Evolutionary conservation across 2,888 invertebrate genomes (phyloP).

Genomic region (Ormyrus labotus): DNA sequence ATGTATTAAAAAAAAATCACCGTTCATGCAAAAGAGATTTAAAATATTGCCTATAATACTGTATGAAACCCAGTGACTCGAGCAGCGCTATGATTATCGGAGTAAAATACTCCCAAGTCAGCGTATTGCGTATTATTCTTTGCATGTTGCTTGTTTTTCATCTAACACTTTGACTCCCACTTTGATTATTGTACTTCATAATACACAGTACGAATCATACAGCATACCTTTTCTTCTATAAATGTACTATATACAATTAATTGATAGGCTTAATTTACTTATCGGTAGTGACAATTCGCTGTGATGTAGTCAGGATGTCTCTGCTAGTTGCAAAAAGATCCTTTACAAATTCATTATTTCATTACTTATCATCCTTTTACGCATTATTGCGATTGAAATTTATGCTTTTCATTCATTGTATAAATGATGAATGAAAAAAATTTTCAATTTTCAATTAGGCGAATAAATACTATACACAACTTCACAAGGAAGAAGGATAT

Average conservation of each 20-base stretch:
- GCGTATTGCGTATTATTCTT: constrained; percentile 7
- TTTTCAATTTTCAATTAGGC: constrained; percentile 62
- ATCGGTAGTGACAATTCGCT: constrained; percentile 54
- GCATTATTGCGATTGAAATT: constrained; percentile 20
- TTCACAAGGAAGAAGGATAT: constrained; percentile 35
- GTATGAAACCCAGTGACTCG: constrained; percentile 48
- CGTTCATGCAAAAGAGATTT: constrained; percentile 38
- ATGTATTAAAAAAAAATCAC: constrained; percentile 33
- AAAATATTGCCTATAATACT: constrained; percentile 55
- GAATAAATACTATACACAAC: constrained; percentile 72
- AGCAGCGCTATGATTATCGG: constrained; percentile 29
- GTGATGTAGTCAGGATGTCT: constrained; percentile 28
- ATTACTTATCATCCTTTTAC: constrained; percentile 27
- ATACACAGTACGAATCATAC: constrained; percentile 52
- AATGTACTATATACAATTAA: constrained; percentile 52
- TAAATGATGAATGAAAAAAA: constrained; percentile 66
- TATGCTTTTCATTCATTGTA: constrained; percentile 48
- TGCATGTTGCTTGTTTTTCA: constrained; percentile 17
- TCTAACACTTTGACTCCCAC: constrained; percentile 43
- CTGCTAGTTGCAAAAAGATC: constrained; percentile 24
- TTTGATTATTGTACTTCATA: constrained; percentile 56
- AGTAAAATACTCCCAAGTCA: constrained; percentile 15
- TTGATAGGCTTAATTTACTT: constrained; percentile 42
- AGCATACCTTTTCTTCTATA: constrained; percentile 44
- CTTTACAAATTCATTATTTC: constrained; percentile 30